Evolutionary conservation across 2,888 invertebrate genomes (phyloP), one percentile per base, ranked within the genome.

Genomic region (Ophioninae sp.): DNA sequence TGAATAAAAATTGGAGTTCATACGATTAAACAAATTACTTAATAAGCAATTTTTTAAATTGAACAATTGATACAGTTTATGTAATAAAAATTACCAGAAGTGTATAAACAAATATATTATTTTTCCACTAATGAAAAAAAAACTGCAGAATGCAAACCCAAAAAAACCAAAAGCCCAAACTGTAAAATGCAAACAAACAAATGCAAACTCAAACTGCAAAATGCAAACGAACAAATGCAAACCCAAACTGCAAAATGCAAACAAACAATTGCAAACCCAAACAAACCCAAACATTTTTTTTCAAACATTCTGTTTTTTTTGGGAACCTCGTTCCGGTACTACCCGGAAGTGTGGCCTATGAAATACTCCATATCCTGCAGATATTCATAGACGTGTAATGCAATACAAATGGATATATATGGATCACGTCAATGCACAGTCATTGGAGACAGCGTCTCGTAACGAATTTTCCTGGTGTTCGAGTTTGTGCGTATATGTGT

Each of bases 391-490:
- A 51, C 17, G 13, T 51, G 17, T 51, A 51, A 51, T 51, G 17
- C 6, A 17, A 17, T 51, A 51, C 17, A 51, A 51, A 51, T 51
- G 51, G 51, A 51, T 51, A 51, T 30, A 72, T 64, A 61, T 61
- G 61, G 61, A 59, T 59, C 73, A 37, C 64, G 51, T 37, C 20
- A 59, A 68, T 44, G 41, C 59, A 71, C 44, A 41, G 59, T 65
- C 72, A 73, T 73, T 56, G 77, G 65, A 37, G 41, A 68, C 64
- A 37, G 63, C 56, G 67, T 61, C 67, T 67, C 77, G 76, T 63
- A 76, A 77, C 73, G 67, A 77, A 76, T 83, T 84, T 85, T 71
- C 61, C 68, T 39, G 23, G 39, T 64, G 8, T 71, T 8, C 59
- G 23, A 44, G 30, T 30, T 10, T 59, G 20, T 67, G 59, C 23